phyloP scores from a whole-genome alignment of 2,888 invertebrate species.

The Chironomus riparius region DNA sequence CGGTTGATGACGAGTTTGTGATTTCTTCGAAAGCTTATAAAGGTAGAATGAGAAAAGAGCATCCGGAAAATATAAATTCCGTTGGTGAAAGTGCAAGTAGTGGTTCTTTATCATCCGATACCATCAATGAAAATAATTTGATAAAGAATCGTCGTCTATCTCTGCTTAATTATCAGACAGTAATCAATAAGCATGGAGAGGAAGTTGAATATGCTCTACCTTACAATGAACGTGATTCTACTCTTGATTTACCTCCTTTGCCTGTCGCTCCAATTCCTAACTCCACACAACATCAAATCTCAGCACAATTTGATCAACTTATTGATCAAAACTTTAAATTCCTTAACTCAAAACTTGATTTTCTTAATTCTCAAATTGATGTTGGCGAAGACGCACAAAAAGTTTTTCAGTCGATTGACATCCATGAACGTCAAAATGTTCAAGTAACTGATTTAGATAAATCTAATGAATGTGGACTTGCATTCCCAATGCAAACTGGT shows the following conservation, averaged over 20 bases:
- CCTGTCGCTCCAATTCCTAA: background rate
- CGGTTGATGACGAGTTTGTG: constrained; percentile 15
- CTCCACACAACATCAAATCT: background rate
- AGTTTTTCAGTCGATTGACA: background rate
- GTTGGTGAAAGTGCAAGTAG: constrained; percentile 24
- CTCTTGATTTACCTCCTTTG: constrained; percentile 1
- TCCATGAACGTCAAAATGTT: background rate
- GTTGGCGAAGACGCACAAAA: background rate
- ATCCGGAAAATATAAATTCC: constrained; percentile 18
- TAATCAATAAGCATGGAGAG: constrained; percentile 33
- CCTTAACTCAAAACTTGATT: constrained; percentile 9
- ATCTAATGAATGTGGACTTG: constrained; percentile 29
- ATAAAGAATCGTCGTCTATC: constrained; percentile 15
- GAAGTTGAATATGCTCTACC: constrained; percentile 33
- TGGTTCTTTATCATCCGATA: constrained; percentile 2
- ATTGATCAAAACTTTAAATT: constrained; percentile 22
- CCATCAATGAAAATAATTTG: background rate
- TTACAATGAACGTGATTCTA: constrained; percentile 30
- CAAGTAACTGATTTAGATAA: constrained; percentile 33
- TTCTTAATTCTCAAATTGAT: constrained; percentile 2
- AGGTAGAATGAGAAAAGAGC: constrained; percentile 2
- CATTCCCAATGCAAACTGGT: background rate
- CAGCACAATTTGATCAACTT: constrained; percentile 15
- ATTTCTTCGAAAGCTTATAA: constrained; percentile 18
- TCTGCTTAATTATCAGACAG: constrained; percentile 31